Base-by-base conservation (phyloP, 2,888 invertebrate genomes). In the Andrena camellia region DNA sequence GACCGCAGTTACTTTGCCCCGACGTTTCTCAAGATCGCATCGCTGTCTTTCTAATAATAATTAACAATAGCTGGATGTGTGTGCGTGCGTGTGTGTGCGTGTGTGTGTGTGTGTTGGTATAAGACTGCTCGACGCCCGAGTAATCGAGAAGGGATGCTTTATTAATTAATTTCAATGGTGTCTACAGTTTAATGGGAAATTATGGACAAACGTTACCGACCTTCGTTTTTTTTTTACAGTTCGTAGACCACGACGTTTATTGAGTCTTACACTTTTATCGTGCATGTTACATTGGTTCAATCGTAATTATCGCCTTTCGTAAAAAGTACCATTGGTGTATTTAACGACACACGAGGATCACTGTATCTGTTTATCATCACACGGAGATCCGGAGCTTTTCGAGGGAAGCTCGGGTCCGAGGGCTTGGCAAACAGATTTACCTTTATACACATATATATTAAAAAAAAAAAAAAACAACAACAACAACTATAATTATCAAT, bases 401-500 rank as follows among this genome's bases (percentile, higher is more conserved):
- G 10, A 54, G 29, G 35, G 71, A 33, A 26, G 20, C 23, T 26
- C 23, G 23, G 57, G 10, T 57, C 57, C 23, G 48, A 77, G 66
- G 77, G 83, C 79, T 77, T 79, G 73, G 60, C 62, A 52, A 68
- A 82, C 67, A 81, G 62, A 75, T 76, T 74, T 79, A 84, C 62
- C 59, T 73, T 70, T 82, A 59, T 73, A 74, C 66, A 81, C 81
- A 60, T 62, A 74, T 54, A 42, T 42, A 17, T 42, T 5, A 5
- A 42, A 42, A 42, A 42, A 42, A 42, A 42, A 42, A 42, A 42
- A 42, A 8, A 42, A 42, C 13, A 42, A 42, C 42, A 42, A 42
- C 42, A 42, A 42, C 42, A 42, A 64, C 70, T 78, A 82, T 83
- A 81, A 87, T 85, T 85, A 83, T 89, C 76, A 82, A 87, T 90